Evolutionary conservation across 2,888 invertebrate species (phyloP), one percentile per base, ranked within the genome.

Genomic region (Noctua comes): DNA sequence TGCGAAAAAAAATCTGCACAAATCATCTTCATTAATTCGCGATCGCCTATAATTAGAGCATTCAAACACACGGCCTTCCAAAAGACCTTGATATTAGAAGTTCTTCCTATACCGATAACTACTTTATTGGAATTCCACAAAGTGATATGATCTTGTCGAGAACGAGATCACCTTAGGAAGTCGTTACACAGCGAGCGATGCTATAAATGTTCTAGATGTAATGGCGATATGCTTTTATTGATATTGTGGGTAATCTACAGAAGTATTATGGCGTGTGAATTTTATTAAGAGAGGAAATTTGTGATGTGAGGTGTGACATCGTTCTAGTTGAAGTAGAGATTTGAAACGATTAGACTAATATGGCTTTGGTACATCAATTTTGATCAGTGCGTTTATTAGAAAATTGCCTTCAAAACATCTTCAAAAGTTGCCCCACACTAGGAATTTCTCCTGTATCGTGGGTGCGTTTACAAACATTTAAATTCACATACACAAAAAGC

Each of bases 101-200:
- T 74, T 85, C 84, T 89, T 90, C 89, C 90, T 88, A 77, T 65
- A 85, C 65, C 59, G 73, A 88, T 80, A 79, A 57, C 69, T 80
- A 80, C 31, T 10, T 7, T 74, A 65, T 83, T 83, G 82, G 80
- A 87, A 89, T 90, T 89, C 85, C 80, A 83, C 80, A 82, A 79
- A 83, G 80, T 80, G 79, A 82, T 85, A 84, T 75, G 77, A 83
- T 82, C 79, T 72, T 68, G 82, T 85, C 79, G 73, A 68, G 74
- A 85, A 77, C 80, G 77, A 85, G 75, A 88, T 84, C 84, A 76
- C 68, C 74, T 81, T 75, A 86, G 86, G 84, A 74, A 80, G 73
- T 54, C 76, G 64, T 85, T 79, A 84, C 86, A 85, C 87, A 82
- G 80, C 82, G 68, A 79, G 85, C 69, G 54, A 76, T 27, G 80